Conservation (phyloP, 2,888 invertebrate genomes). For the Leucophenga montana region DNA sequence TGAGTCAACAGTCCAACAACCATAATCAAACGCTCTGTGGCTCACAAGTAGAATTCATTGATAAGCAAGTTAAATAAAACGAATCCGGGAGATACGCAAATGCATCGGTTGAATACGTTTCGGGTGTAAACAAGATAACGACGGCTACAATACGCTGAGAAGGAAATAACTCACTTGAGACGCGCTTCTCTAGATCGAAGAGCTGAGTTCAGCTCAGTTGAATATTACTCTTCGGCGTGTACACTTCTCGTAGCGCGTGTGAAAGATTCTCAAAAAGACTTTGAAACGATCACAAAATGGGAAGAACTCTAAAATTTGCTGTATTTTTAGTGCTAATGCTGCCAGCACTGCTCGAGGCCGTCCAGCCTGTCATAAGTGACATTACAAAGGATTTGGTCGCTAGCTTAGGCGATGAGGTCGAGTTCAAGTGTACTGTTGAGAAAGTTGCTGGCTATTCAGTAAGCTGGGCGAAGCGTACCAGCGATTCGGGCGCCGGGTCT, state of each 20-base stretch:
- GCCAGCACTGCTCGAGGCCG: constrained; percentile 31
- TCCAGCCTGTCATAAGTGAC: constrained; percentile 61
- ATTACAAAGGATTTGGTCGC: constrained; percentile 68
- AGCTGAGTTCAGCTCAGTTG: constrained; percentile 3
- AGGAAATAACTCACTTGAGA: neutral
- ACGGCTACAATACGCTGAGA: constrained; percentile 31
- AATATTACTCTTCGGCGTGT: neutral
- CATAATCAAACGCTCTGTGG: neutral
- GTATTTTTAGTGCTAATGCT: constrained; percentile 29
- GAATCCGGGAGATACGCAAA: constrained; percentile 26
- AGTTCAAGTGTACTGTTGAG: constrained; percentile 71
- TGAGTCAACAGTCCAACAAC: constrained; percentile 34
- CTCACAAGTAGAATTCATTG: constrained; percentile 49
- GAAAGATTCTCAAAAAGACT: too few relatives aligned
- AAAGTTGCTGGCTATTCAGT: constrained; percentile 67
- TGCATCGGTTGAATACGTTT: constrained; percentile 9
- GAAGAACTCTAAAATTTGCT: constrained; percentile 12
- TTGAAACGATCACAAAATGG: constrained; percentile 1
- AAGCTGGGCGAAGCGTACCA: constrained; percentile 68
- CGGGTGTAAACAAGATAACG: constrained; percentile 28
- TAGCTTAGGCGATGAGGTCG: constrained; percentile 68
- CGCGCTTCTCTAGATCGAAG: neutral
- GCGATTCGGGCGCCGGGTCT: constrained; percentile 61
- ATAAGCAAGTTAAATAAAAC: constrained; percentile 44
- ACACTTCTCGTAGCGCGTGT: neutral